Evolutionary conservation across 2,113 vertebrate species (phyloP).

Genomic region (Cyprinodon tularosa): DNA sequence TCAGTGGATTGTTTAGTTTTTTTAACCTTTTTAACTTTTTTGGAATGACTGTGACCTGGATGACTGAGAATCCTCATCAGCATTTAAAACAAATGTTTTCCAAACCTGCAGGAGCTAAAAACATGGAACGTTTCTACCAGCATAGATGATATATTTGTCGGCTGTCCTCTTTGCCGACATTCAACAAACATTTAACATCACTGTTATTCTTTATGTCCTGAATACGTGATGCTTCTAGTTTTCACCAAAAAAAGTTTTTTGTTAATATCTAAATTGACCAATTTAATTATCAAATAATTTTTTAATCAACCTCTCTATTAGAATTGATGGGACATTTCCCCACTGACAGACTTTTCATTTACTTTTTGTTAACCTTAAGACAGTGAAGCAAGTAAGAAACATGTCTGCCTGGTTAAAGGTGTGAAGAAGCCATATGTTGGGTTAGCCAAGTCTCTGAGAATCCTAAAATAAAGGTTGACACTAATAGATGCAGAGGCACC

Average conservation of each 20-base stretch:
- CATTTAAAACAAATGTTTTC: not conserved
- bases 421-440: slow-evolving; percentile 23
- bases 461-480: slow-evolving; percentile 11
- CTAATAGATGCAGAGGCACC: slow-evolving; percentile 28
- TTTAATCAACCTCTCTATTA: no score
- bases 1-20: no score
- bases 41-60: no score
- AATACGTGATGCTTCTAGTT: not conserved
- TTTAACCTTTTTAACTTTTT: no score
- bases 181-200: not conserved
- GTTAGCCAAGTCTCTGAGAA: slow-evolving; percentile 28
- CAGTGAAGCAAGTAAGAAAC: not conserved
- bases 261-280: not conserved
- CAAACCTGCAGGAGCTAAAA: not conserved
- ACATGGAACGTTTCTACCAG: not conserved
- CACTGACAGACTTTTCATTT: not conserved
- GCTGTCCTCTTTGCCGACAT: not conserved
- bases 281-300: not conserved
- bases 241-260: not conserved
- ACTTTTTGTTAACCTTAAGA: not conserved
- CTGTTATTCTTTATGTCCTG: not conserved
- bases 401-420: not conserved
- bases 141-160: not conserved
- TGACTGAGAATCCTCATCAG: no score
- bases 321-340: not conserved